phyloP scores from a whole-genome alignment of 64 coral and sea anemone species.

The Platygyra sinensis region DNA sequence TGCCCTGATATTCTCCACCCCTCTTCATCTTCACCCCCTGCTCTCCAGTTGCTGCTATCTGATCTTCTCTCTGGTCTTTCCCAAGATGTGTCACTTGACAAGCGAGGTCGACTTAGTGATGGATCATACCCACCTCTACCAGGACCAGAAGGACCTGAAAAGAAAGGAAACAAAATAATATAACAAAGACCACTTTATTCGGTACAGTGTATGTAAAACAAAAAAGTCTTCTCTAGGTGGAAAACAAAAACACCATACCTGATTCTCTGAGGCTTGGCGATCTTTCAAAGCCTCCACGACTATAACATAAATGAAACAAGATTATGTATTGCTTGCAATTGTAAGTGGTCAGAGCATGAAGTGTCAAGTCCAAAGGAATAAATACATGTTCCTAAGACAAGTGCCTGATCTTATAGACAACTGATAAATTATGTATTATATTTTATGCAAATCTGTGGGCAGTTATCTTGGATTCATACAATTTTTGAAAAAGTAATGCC shows the following conservation, averaged over 20 bases:
- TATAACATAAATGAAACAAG: not conserved
- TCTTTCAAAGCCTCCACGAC: constrained; percentile 49
- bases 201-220: too few relatives aligned
- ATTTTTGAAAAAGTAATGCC: too few relatives aligned
- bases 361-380: not conserved
- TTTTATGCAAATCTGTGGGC: too few relatives aligned
- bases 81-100: constrained; percentile 90
- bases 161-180: not conserved
- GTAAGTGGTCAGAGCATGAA: not conserved
- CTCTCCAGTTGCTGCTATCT: constrained; percentile 84
- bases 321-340: not conserved
- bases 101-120: constrained; percentile 63
- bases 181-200: not conserved
- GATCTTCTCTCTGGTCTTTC: constrained; percentile 62
- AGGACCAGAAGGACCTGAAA: constrained; percentile 51
- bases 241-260: constrained; percentile 11
- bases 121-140: constrained; percentile 87
- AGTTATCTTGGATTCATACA: too few relatives aligned
- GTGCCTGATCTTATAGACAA: not conserved
- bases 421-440: not conserved
- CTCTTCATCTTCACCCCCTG: constrained; percentile 76
- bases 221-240: too few relatives aligned
- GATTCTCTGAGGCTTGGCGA: constrained; percentile 42
- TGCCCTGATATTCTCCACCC: constrained; percentile 94
- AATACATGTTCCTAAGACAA: not conserved